Base-by-base conservation (phyloP, 1,140 invertebrate genomes). In the Apolygus lucorum region DNA sequence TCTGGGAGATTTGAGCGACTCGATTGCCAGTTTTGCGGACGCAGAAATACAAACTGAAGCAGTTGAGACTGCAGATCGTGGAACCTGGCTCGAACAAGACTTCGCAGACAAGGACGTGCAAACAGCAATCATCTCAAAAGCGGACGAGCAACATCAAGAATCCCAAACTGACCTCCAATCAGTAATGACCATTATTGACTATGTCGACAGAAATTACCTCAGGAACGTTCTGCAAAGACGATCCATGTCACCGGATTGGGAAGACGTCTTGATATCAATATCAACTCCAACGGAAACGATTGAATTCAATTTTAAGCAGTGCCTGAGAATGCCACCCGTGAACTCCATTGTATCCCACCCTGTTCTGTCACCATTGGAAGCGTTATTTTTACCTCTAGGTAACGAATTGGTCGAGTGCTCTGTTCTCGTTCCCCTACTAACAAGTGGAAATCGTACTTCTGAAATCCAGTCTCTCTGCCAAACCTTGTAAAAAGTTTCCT, bases 341-440 rank as follows among this genome's bases (percentile, higher is more conserved):
- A 72, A 73, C 72, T 63, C 74, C 72, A 59, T 71, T 72, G 65
- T 70, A 68, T 54, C 63, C 71, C 17, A 71, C 69, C 72, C 29
- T 68, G 49, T 76, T 52, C 25, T 75, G 71, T 78, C 78, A 63
- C 77, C 78, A 63, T 75, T 78, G 74, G 75, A 75, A 67, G 75
- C 76, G 26, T 74, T 79, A 28, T 70, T 78, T 69, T 74, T 73
- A 73, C 76, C 77, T 49, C 66, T 75, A 74, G 74, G 70, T 77
- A 73, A 74, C 22, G 2, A 28, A 63, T 21, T 24, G 13, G 28
- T 21, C 26, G 54, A 17, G 11, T 24, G 54, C 4, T 59, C 22
- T 49, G 13, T 21, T 22, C 2, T 21, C 11, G 4, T 24, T 22
- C 54, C 11, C 22, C 54, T 59, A 59, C 11, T 42, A 66, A 67